Percentiles rank a stretch among this genome's conserved stretches.
These are phyloP conservation scores for Chloropsis hardwickii DNA, from an alignment of 2,113 vertebrate genomes.

Conservation along the genomic window DNA sequence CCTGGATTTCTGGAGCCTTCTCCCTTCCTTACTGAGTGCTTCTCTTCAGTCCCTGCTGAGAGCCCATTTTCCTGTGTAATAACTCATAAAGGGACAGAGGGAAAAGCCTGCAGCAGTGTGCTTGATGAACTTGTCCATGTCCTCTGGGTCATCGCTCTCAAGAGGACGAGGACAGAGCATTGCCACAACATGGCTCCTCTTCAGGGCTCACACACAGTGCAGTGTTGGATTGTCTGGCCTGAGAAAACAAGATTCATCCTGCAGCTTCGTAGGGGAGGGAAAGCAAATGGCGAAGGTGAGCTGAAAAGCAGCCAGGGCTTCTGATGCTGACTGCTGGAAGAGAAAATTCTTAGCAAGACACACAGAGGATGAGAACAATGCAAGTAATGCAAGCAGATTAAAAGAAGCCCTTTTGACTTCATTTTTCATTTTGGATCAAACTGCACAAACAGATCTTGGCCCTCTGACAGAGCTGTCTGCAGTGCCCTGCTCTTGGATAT, in stretches of 20 bases:
- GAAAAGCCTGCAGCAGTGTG: neutral
- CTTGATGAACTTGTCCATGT: neutral
- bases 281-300: neutral
- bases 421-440: neutral
- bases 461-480: neutral
- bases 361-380: neutral
- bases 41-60: neutral
- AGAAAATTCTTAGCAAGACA: neutral
- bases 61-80: neutral
- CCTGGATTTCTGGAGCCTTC: fast-evolving
- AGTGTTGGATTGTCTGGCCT: neutral
- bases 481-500: neutral
- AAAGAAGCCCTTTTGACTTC: neutral
- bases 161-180: neutral
- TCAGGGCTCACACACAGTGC: neutral
- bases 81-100: neutral
- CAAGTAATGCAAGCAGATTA: neutral
- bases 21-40: neutral
- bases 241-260: neutral
- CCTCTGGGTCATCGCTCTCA: neutral
- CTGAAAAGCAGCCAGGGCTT: neutral
- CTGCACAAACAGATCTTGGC: neutral
- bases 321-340: neutral
- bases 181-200: neutral
- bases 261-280: neutral